phyloP scores from a whole-genome alignment of 2,113 vertebrate species.

The Apus apus region DNA sequence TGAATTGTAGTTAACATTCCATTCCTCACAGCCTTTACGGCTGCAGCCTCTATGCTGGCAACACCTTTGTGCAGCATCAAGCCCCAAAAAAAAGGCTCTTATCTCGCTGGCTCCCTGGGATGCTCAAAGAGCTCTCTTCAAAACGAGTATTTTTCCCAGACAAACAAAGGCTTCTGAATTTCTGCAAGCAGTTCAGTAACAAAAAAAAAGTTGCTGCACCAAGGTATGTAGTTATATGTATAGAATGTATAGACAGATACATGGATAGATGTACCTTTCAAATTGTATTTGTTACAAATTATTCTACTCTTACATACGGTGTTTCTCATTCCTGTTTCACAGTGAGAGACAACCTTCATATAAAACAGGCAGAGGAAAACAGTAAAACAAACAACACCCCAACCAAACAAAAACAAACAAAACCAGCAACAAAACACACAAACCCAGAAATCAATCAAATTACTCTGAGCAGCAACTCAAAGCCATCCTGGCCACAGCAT shows the following conservation, averaged over 20 bases:
- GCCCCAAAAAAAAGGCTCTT: not conserved
- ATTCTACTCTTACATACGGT: not conserved
- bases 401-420: too few relatives aligned
- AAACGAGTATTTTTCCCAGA: not conserved
- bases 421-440: too few relatives aligned
- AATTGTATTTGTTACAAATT: not conserved
- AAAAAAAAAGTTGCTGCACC: not conserved
- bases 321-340: not conserved
- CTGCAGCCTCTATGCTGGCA: not conserved
- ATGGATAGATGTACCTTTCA: not conserved
- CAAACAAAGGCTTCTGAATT: not conserved
- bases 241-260: not conserved
- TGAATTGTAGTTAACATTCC: not conserved
- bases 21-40: not conserved
- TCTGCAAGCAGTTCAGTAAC: not conserved
- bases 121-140: not conserved
- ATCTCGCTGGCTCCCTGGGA: not conserved
- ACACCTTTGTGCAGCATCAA: not conserved
- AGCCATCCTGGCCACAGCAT: not conserved
- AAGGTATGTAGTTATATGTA: not conserved
- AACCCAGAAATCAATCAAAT: rapidly evolving
- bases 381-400: not conserved
- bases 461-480: not conserved
- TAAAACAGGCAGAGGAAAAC: rapidly evolving
- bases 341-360: rapidly evolving